Base-by-base conservation (phyloP, 2,888 invertebrate species). In the Autographa pulchrina region DNA sequence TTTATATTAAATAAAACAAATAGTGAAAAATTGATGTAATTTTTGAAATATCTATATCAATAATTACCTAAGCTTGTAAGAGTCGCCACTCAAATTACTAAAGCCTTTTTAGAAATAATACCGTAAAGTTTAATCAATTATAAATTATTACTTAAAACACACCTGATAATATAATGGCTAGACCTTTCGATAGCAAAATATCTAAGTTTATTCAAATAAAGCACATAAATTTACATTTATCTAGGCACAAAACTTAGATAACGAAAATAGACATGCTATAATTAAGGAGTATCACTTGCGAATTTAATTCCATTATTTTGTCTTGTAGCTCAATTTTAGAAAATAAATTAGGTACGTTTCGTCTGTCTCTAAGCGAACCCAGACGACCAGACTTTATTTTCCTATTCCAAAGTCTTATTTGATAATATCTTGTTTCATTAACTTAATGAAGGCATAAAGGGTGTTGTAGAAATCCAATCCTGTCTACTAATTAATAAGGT, bases 391-490 rank as follows among this genome's bases (percentile, higher is more conserved):
- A 84, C 84, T 86, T 86, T 82, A 89, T 88, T 86, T 86, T 81
- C 85, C 78, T 78, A 89, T 91, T 90, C 88, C 85, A 80, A 84
- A 83, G 81, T 85, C 86, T 81, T 80, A 85, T 90, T 88, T 89
- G 87, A 89, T 89, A 88, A 86, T 90, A 91, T 92, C 92, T 91
- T 87, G 89, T 92, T 94, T 92, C 90, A 94, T 94, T 94, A 94
- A 84, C 78, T 83, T 92, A 93, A 94, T 93, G 90, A 92, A 90
- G 86, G 88, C 93, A 94, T 93, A 90, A 92, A 90, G 86, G 88
- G 85, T 86, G 80, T 86, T 88, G 79, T 80, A 85, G 90, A 90
- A 91, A 93, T 89, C 83, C 83, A 89, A 93, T 90, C 88, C 85
- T 83, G 85, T 88, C 89, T 90, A 88, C 86, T 91, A 92, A 93